Evolutionary conservation across 35 echinoderm and acorn worm species (phyloP), one percentile per base, ranked within the genome.

Genomic region (Lytechinus variegatus): DNA sequence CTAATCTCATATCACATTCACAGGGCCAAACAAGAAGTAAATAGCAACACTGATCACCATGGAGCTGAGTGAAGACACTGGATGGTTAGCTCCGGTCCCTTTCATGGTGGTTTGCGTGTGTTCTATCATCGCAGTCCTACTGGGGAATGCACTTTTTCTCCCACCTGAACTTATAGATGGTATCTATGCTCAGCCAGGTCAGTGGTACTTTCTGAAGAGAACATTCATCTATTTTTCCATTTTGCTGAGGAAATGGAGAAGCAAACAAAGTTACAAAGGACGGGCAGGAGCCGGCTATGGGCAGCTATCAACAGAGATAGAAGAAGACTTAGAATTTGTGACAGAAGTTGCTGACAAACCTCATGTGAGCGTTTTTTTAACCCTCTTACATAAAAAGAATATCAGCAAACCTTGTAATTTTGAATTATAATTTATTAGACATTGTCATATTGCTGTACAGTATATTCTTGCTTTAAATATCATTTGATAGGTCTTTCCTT

Each of bases 311-410:
- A 93, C 92, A 9, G 11, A 11, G n/a, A 56, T 21, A 93, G 54
- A 56, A 54, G 92, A 93, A 57, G 92, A 93, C 92, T 53, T 93
- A 54, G 92, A 93, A 93, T 93, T 56, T 93, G 55, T 93, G 11
- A 93, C 92, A 6, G 92, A 93, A 53, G 52, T 93, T 55, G n/a
- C 92, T 11, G 92, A 93, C 54, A 16, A 24, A 19, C 92, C 92
- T 27, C 10, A 93, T 93, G 92, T 93, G 53, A 93, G 92, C 52
- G 2, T 44, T 44, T 79, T 13, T 9, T n/a, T 24, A 6, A 79
- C 66, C 21, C 55, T 19, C 12, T 19, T 21, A 71, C 4, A 71
- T 4, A 71, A 56, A 56, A 56, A 11, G 9, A 44, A 44, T 44
- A 44, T n/a, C n/a, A n/a, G n/a, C n/a, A n/a, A n/a, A 44, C 0